Evolutionary conservation across 2,797 vertebrate genomes (phyloP).

Genomic region (Labeo calbasu): DNA sequence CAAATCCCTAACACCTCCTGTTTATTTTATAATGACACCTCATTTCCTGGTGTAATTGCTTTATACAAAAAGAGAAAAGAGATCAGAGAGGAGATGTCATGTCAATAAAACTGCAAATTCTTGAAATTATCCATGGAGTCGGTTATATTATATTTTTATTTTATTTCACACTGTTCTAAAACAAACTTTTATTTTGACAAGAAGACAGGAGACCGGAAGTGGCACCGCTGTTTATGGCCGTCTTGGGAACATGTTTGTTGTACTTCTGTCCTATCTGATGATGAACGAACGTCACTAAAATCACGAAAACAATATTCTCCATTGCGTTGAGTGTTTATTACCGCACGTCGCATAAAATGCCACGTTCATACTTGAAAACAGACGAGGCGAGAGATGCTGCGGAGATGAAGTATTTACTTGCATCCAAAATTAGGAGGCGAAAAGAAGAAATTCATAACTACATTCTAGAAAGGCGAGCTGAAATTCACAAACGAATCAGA

Average conservation of each 20-base stretch:
- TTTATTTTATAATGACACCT: too few species aligned
- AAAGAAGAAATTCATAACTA: conserved; percentile 56
- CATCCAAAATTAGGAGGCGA: conserved; percentile 61
- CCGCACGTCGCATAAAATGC: not conserved
- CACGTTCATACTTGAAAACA: conserved; percentile 44
- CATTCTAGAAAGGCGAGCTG: conserved; percentile 54
- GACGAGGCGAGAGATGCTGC: conserved; percentile 45
- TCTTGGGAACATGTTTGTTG: not conserved
- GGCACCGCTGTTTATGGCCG: not conserved
- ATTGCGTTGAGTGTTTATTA: not conserved
- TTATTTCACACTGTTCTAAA: not conserved
- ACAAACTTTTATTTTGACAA: conserved; percentile 30
- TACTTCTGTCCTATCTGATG: not conserved
- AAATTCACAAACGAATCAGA: conserved; percentile 62
- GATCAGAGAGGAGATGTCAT: not conserved
- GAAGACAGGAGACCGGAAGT: too few species aligned
- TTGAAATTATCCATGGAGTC: too few species aligned
- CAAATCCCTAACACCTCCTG: not conserved
- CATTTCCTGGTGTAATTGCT: too few species aligned
- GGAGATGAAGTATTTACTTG: conserved; percentile 45
- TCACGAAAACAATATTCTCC: not conserved
- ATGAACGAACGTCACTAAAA: not conserved
- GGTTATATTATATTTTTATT: not conserved
- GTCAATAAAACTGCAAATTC: not conserved
- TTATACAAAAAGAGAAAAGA: too few species aligned